Base-by-base conservation (phyloP, 2,888 invertebrate species). In the Polia nebulosa region DNA sequence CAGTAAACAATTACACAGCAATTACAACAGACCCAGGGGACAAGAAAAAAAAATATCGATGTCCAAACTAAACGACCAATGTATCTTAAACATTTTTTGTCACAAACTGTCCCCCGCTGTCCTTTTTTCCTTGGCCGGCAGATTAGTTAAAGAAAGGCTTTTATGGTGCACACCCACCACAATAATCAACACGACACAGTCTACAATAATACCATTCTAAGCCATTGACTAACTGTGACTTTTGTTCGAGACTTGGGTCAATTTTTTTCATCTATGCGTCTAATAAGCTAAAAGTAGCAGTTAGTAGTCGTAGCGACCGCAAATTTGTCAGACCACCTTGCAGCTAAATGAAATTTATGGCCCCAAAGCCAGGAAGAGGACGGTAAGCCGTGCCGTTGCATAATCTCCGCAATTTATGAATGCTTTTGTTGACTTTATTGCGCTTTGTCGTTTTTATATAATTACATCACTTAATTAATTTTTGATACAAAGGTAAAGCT, bases 261-360 rank as follows among this genome's bases (percentile, higher is more conserved):
- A 13, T 53, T 56, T 82, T 81, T 87, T 86, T 84, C n/a, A 34
- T 85, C 84, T 86, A 84, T 84, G 78, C 82, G 70, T 82, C 75
- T 88, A 86, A 87, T 88, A 89, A 89, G 88, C 87, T 89, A 88
- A 84, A 85, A 84, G 86, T 84, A 83, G 81, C 89, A 86, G 87
- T 86, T 85, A 87, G 89, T 87, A 87, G 90, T 84, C 83, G 88
- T 78, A 80, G 77, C 91, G 88, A 94, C 95, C 94, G 95, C 95
- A 95, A 95, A 95, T 95, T 95, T 95, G 95, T 94, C 94, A 93
- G 95, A 94, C 95, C 95, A 95, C 95, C 95, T 95, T 94, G 94
- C 93, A 92, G 92, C 90, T 89, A 91, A 92, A 93, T 92, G 89
- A 93, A 93, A 95, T 95, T 94, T 95, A 95, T 94, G 92, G 91